Percentiles rank a stretch among this genome's conserved stretches.
Evolutionary conservation across 2,113 vertebrate genomes (phyloP).

Genomic region (Python bivittatus): DNA sequence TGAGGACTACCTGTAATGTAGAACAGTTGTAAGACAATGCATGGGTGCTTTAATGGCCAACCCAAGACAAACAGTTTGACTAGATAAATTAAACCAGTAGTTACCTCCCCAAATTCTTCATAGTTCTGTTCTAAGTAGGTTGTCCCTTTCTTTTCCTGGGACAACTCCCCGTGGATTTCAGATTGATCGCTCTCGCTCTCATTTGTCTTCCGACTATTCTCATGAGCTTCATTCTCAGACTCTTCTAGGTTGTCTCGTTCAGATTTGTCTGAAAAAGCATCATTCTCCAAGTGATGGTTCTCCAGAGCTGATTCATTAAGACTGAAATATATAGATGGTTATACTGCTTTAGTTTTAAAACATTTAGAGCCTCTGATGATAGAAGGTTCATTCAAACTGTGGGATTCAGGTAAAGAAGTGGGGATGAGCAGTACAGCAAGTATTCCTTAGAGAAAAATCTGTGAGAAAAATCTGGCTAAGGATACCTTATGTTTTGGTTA

Average conservation of each 20-base stretch:
- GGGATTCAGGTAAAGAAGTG: background rate
- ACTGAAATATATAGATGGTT: constrained; percentile 68
- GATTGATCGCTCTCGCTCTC: constrained; percentile 88
- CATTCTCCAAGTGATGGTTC: constrained; percentile 85
- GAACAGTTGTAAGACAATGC: background rate
- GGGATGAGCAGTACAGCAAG: background rate
- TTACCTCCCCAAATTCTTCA: constrained; percentile 93
- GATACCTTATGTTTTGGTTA: background rate
- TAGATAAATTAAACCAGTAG: background rate
- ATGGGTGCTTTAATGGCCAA: background rate
- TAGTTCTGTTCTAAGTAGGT: constrained; percentile 85
- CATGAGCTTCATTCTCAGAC: constrained; percentile 80
- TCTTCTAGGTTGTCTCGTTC: constrained; percentile 88
- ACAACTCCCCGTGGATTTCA: constrained; percentile 75
- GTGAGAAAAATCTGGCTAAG: background rate
- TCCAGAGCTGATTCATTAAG: constrained; percentile 82
- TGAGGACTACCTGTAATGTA: background rate
- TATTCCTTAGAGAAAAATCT: background rate
- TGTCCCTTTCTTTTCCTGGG: constrained; percentile 75
- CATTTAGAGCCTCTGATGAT: background rate
- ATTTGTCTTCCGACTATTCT: constrained; percentile 81
- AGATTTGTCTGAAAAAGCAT: constrained; percentile 89
- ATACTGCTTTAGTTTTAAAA: constrained; percentile 20
- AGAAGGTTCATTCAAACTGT: background rate
- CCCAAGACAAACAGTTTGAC: constrained; percentile 4